phyloP scores from a whole-genome alignment of 2,113 vertebrate genomes.

The Phyllostomus discolor region DNA sequence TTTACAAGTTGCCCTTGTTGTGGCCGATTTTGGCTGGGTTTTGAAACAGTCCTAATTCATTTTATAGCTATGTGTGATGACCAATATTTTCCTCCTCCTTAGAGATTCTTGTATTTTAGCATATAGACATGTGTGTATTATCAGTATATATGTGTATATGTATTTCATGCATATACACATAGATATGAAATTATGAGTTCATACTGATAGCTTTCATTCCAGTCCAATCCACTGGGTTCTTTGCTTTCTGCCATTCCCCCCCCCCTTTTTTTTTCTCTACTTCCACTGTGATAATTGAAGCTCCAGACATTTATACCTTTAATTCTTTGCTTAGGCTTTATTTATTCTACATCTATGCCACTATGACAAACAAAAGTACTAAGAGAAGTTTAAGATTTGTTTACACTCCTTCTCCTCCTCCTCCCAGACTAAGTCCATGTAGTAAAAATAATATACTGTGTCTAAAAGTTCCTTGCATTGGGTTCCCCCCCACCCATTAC shows the following conservation, averaged over 20 bases:
- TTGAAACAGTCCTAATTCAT: not conserved
- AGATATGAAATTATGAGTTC: not conserved
- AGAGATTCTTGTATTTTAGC: not conserved
- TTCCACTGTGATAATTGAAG: not conserved
- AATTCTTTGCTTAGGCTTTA: not conserved
- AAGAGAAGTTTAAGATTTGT: constrained; percentile 13
- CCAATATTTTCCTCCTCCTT: not conserved
- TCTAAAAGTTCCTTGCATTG: not conserved
- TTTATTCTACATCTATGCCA: not conserved
- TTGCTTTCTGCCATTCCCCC: not conserved
- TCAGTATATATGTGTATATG: not conserved
- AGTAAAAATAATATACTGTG: not conserved
- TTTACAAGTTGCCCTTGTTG: not conserved
- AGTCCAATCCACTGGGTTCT: not conserved
- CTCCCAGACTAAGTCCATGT: not conserved
- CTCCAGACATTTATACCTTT: not conserved
- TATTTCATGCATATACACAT: not conserved
- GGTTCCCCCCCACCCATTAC: not conserved
- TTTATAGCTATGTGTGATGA: not conserved
- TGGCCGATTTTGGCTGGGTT: not conserved
- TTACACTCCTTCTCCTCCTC: not conserved
- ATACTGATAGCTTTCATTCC: not conserved
- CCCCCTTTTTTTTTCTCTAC: not conserved
- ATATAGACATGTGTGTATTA: not conserved
- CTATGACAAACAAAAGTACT: not conserved